Evolutionary conservation across 2,113 vertebrate genomes (phyloP).

Genomic region (Mesembrinibis cayennensis): DNA sequence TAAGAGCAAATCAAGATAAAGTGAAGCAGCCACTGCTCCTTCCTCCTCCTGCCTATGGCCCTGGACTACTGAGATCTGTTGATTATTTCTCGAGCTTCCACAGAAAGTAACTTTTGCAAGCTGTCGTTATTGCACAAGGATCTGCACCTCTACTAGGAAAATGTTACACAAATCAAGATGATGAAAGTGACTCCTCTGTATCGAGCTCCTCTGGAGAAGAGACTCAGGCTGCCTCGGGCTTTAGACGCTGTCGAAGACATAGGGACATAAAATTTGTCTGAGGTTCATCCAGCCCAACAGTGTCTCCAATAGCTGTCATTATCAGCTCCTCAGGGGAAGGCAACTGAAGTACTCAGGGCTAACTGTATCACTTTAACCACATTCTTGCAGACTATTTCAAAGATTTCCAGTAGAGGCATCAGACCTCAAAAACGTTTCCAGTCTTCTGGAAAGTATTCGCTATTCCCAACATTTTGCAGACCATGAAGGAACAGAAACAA

Average conservation of each 20-base stretch:
- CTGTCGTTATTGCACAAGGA: neutral
- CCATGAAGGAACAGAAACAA: neutral
- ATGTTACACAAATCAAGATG: neutral
- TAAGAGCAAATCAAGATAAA: neutral
- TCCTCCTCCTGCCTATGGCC: neutral
- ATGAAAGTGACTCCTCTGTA: neutral
- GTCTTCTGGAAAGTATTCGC: neutral
- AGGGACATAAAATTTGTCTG: neutral
- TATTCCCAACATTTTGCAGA: neutral
- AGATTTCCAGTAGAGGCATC: neutral
- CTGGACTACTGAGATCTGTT: neutral
- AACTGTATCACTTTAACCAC: neutral
- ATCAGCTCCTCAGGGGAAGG: neutral
- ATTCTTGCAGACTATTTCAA: neutral
- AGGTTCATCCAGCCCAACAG: neutral
- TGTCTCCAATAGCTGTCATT: neutral
- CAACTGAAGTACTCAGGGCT: neutral
- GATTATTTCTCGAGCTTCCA: neutral
- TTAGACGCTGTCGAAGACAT: fast-evolving
- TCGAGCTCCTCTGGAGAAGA: neutral
- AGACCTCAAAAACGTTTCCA: neutral
- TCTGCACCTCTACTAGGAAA: neutral
- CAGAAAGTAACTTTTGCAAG: neutral
- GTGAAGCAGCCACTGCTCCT: neutral
- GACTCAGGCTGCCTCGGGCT: neutral